Evolutionary conservation across 2,888 invertebrate genomes (phyloP), one percentile per base, ranked within the genome.

Genomic region (Cheilosia soror): DNA sequence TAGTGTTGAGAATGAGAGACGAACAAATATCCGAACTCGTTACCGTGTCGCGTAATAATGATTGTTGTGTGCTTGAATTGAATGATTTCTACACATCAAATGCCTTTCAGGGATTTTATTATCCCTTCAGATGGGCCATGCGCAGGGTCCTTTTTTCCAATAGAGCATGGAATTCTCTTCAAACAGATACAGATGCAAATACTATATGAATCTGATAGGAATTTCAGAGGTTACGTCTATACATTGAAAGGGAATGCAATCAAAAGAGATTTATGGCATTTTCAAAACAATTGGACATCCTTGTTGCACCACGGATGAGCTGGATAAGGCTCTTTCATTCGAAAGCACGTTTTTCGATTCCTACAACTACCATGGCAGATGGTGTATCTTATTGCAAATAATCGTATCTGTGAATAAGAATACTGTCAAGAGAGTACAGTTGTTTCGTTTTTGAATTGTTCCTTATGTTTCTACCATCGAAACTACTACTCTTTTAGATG

Each of bases 261-360:
- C 62, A 49, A 78, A 81, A 88, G 78, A 88, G 88, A 88, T 84
- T 88, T 88, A 88, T 88, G 87, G 87, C 87, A 88, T 87, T 88
- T 87, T 88, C 86, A 88, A 88, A 88, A 88, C 88, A 88, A 88
- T 82, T 76, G 81, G 75, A 55, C 20, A 27, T 77, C 84, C 51
- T 68, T 65, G 15, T 87, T 15, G 42, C 20, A 29, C 58, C 5
- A 0, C n/a, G 5, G 0, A 13, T 0, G 1, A 5, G 9, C 0
- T n/a, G 13, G 9, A 51, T 79, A 15, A 5, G 2, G 29, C 40
- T 40, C 11, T 76, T 57, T 76, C 79, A 4, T 25, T 84, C 65
- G 40, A 42, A 68, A 87, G 65, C 85, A 85, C 85, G 85, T 85
- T 85, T 65, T 84, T 84, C 60, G 31, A 5, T 33, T 11, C 9